These are phyloP conservation scores for Chymomyza procnemis DNA, from an alignment of 2,888 invertebrate genomes.

Conservation along the genomic window DNA sequence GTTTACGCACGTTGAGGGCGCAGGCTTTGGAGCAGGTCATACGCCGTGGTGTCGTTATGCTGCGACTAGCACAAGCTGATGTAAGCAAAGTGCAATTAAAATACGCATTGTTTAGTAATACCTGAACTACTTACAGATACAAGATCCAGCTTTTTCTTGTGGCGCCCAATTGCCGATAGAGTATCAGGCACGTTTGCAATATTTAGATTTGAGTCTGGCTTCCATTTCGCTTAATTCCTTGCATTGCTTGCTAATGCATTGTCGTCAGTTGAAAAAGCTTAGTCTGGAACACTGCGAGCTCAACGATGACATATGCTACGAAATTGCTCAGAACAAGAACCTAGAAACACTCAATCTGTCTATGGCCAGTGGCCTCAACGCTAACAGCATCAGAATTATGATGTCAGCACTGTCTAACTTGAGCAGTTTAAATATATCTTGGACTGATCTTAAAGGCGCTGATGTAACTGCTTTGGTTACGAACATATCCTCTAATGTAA, in stretches of 20 bases:
- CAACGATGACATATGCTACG: slow-evolving; percentile 82
- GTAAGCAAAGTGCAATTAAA: slow-evolving; percentile 78
- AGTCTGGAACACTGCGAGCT: slow-evolving; percentile 89
- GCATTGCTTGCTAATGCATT: slow-evolving; percentile 82
- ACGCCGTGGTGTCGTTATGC: slow-evolving; percentile 86
- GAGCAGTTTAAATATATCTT: slow-evolving; percentile 87
- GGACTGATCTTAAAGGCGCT: slow-evolving; percentile 85
- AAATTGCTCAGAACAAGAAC: slow-evolving; percentile 83
- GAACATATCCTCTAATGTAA: slow-evolving; percentile 83
- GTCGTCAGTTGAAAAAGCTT: slow-evolving; percentile 86
- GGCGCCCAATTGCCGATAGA: slow-evolving; percentile 34
- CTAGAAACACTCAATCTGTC: slow-evolving; percentile 90
- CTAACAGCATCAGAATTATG: slow-evolving; percentile 82
- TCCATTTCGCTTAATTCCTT: slow-evolving; percentile 82
- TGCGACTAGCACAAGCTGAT: slow-evolving; percentile 89
- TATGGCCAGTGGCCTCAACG: slow-evolving; percentile 87
- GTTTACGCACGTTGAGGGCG: slow-evolving; percentile 83
- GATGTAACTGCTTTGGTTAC: slow-evolving; percentile 82
- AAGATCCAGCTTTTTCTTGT: slow-evolving; percentile 53
- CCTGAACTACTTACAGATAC: slow-evolving; percentile 33
- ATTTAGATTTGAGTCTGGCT: slow-evolving; percentile 91
- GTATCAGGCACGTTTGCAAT: slow-evolving; percentile 84
- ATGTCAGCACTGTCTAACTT: slow-evolving; percentile 79
- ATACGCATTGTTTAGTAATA: neutral
- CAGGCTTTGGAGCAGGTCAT: slow-evolving; percentile 87